Evolutionary conservation across 1,140 invertebrate genomes (phyloP), one percentile per base, ranked within the genome.

Genomic region (Zaprionus gabonicus): DNA sequence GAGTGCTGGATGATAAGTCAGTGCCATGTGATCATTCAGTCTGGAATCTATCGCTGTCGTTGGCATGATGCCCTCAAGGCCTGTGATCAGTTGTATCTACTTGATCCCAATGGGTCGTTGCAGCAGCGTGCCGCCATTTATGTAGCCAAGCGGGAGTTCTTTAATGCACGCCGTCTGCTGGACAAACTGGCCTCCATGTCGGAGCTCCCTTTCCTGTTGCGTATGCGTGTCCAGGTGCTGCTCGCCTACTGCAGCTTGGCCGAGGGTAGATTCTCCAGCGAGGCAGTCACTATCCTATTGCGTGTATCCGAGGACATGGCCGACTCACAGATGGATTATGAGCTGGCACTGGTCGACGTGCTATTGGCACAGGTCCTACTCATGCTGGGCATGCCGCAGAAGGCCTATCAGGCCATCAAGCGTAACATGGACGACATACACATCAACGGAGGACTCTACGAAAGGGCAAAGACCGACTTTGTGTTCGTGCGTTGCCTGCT

Each of bases 391-490:
- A 95, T 97, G 91, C 95, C 96, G 0, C 94, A 94, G 69, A 96
- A 97, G 93, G 96, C 96, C 0, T 92, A 97, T 23, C 93, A 94
- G 51, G 92, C 97, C 2, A 94, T 97, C 1, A 95, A 96, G 66
- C 94, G 95, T 77, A 94, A 95, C 34, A 94, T 97, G 78, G 94
- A 96, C 0, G 94, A 95, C 49, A 95, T 98, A 49, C 94, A 97
- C 78, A 95, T 96, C 15, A 96, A 98, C 81, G 97, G 97, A 1
- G 96, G 95, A n/a, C 93, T 95, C n/a, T 97, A 95, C 79, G 97
- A 98, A 88, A 95, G 95, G 73, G 96, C 95, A 2, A 95, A 96
- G 65, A 81, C 83, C 66, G 72, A 92, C 93, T 86, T 93, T 93
- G 62, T 92, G 77, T 94, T 91, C 71, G 95, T 95, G 1, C 96